Conservation (phyloP, 2,113 vertebrate species). For the Falco punctatus region DNA sequence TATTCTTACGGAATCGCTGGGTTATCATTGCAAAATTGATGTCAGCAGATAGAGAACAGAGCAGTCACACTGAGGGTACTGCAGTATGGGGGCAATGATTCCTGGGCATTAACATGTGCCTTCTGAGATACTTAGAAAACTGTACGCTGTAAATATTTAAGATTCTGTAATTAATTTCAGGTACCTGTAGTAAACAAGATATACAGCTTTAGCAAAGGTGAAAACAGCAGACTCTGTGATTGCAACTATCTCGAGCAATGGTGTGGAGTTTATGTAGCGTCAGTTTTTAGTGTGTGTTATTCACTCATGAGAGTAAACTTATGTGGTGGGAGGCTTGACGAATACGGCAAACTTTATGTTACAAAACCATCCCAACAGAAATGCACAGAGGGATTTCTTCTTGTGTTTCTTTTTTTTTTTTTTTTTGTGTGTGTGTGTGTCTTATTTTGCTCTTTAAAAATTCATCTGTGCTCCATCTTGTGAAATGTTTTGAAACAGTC, state of each 20-base stretch:
- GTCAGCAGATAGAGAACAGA: background rate
- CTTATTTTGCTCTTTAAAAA: background rate
- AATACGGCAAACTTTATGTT: background rate
- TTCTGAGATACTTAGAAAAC: background rate
- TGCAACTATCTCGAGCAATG: background rate
- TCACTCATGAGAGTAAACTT: background rate
- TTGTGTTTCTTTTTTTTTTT: background rate
- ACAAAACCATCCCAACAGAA: background rate
- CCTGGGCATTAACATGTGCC: background rate
- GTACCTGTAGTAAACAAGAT: background rate
- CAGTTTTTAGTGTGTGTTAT: background rate
- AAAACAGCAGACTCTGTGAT: background rate
- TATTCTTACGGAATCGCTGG: background rate
- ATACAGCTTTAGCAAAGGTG: background rate
- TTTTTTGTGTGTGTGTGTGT: too few species aligned
- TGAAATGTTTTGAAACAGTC: background rate
- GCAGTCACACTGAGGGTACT: background rate
- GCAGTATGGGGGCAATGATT: background rate
- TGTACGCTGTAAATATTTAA: background rate
- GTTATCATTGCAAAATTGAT: background rate
- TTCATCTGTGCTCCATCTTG: background rate
- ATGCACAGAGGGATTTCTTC: background rate
- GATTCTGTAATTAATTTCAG: background rate
- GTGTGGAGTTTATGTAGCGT: background rate
- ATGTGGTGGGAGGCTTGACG: background rate